Percentiles rank a stretch among this genome's conserved stretches.
Conservation (phyloP, 2,797 vertebrate genomes). For the Pseudochaenichthys georgianus region DNA sequence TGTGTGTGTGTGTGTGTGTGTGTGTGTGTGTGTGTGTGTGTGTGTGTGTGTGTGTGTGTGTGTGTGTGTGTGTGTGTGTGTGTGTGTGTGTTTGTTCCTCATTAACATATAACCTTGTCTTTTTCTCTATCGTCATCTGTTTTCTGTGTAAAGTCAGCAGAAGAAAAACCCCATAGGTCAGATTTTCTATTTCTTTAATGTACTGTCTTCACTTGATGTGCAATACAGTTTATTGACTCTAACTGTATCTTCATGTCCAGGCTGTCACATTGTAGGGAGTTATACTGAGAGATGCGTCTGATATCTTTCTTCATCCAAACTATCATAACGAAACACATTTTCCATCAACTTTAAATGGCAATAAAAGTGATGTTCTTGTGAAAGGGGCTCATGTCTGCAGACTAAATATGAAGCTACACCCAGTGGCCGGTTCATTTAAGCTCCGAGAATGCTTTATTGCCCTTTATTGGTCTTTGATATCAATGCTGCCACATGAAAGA, state of each 20-base stretch:
- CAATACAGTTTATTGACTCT: neutral
- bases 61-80: slow-evolving; percentile 5
- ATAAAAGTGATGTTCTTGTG: no score
- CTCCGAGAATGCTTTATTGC: no score
- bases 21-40: slow-evolving; percentile 4
- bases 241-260: no score
- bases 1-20: neutral
- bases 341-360: neutral
- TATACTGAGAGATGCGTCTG: neutral
- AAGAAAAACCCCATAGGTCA: neutral
- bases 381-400: no score
- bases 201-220: neutral
- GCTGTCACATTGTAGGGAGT: no score
- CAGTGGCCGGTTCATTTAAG: neutral
- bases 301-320: neutral
- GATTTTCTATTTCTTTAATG: neutral
- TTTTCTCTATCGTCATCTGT: slow-evolving; percentile 20
- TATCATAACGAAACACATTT: neutral
- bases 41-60: slow-evolving; percentile 1
- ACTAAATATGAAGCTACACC: no score
- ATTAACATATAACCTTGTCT: slow-evolving; percentile 73
- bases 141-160: slow-evolving; percentile 22
- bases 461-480: no score
- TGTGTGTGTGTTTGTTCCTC: slow-evolving; percentile 10
- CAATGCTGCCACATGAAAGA: no score